phyloP scores from a whole-genome alignment of 1,140 invertebrate genomes.

The Drosophila pseudoobscura region DNA sequence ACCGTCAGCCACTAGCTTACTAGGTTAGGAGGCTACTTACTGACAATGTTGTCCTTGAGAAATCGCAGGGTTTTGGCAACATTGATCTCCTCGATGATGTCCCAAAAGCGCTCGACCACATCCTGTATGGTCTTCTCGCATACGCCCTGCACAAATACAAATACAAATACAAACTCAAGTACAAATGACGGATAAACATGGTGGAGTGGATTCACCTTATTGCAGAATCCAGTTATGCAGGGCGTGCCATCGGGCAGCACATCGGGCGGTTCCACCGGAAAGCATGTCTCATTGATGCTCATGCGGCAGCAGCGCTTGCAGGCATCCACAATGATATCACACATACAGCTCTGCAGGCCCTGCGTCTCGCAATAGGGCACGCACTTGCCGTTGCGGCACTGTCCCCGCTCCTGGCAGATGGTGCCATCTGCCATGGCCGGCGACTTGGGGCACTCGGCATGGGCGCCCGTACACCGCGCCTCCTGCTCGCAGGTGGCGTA shows the following conservation, averaged over 20 bases:
- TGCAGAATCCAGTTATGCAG: conserved; percentile 97
- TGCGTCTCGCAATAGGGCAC: conserved; percentile 96
- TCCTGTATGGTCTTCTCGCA: conserved; percentile 98
- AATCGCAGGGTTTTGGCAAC: conserved; percentile 95
- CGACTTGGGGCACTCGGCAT: conserved; percentile 87
- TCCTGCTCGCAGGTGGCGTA: conserved; percentile 95
- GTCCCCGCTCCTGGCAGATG: conserved; percentile 93
- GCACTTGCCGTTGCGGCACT: conserved; percentile 93
- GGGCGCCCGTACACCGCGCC: conserved; percentile 89
- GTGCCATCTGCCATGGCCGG: conserved; percentile 93
- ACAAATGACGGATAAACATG: too few species aligned
- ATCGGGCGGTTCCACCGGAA: conserved; percentile 93
- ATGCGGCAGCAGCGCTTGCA: conserved; percentile 90
- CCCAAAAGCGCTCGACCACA: conserved; percentile 97
- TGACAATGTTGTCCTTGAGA: conserved; percentile 94
- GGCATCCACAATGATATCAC: conserved; percentile 91
- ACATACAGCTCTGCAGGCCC: conserved; percentile 96
- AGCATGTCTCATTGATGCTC: conserved; percentile 95
- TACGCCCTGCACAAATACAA: conserved; percentile 87
- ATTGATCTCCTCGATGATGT: conserved; percentile 97
- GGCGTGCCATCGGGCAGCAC: conserved; percentile 96
- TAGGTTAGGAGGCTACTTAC: conserved; percentile 78
- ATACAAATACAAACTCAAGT: too few species aligned
- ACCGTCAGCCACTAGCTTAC: too few species aligned
- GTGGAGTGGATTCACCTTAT: conserved; percentile 86